Evolutionary conservation across 2,888 invertebrate species (phyloP), one percentile per base, ranked within the genome.

Genomic region (Neoscelio sp.): DNA sequence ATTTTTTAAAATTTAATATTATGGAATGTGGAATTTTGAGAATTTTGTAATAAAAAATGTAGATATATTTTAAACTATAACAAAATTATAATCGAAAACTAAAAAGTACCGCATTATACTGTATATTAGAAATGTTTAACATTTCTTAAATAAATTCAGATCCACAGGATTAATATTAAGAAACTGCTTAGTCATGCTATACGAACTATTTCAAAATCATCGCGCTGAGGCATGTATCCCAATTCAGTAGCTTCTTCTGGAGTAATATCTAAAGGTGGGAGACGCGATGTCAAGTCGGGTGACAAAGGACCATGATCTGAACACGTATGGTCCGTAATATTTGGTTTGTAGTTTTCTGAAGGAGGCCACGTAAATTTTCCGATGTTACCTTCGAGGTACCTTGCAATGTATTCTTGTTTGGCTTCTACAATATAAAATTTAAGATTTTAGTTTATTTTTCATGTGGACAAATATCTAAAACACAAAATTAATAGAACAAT

Each of bases 161-260:
- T n/a, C n/a, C n/a, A n/a, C n/a, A n/a, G n/a, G n/a, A n/a, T n/a
- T n/a, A n/a, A n/a, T n/a, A n/a, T n/a, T n/a, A n/a, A n/a, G n/a
- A n/a, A n/a, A n/a, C n/a, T n/a, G n/a, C n/a, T n/a, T n/a, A n/a
- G n/a, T 26, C 7, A 5, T 5, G 30, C 2, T n/a, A 52, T 40
- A 67, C 88, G 87, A 91, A 96, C 96, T 90, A 96, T 93, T 92
- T 98, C 98, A 92, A 98, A 99, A 89, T 98, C 98, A 92, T 98
- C 98, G 88, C 98, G 93, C 88, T 97, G 96, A 1, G 98, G 96
- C 96, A 98, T 98, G 87, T 98, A 99, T 1, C 97, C 97, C 6
- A 99, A 92, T 86, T 97, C 95, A 28, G 94, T 92, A 26, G 98
- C 97, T 91, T 99, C 98, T 87, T 97, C 97, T 0, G 93, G 91